Evolutionary conservation across 2,113 vertebrate genomes (phyloP), one percentile per base, ranked within the genome.

Genomic region (Seriola quinqueradiata): DNA sequence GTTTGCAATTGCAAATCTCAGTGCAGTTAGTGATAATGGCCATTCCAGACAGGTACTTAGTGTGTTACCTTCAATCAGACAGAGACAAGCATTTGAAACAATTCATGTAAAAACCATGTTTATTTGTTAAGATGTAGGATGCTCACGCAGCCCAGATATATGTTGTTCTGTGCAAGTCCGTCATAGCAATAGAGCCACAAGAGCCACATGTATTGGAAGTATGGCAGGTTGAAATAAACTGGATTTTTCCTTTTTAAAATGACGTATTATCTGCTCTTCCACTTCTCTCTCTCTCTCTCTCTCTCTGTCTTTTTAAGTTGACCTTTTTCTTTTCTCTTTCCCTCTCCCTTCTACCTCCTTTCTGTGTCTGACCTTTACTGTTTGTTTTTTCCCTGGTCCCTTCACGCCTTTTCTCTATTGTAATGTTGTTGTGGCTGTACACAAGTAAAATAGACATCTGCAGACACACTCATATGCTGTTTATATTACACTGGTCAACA

Each of bases 281-380:
- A 28, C 28, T 28, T 11, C 48, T 50, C 5, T 17, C 9, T 50
- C 1, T 19, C 17, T 14, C 48, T 19, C 10, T 13, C 48, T 19
- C 10, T 13, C 23, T 28, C 3, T 44, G 8, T 5, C 9, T 44
- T 25, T 44, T 55, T 44, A 13, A 36, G 13, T 12, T 19, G 12
- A 44, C 94, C 42, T 8, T 82, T 42, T 60, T 23, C 23, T 6
- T 25, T 40, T 34, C n/a, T 5, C 40, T 38, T 10, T 59, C 8
- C 5, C 3, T 60, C 5, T 66, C 32, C 12, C 40, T 40, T 12
- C 5, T 28, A 23, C 21, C 25, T 36, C 40, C 21, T 52, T 57
- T 6, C 42, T 34, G 6, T 28, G 46, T 52, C 9, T 67, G 21
- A 65, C 59, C 25, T 25, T 59, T 70, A 44, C 34, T 32, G 8